Evolutionary conservation across 2,113 vertebrate species (phyloP), one percentile per base, ranked within the genome.

Genomic region (Cardinalis cardinalis): DNA sequence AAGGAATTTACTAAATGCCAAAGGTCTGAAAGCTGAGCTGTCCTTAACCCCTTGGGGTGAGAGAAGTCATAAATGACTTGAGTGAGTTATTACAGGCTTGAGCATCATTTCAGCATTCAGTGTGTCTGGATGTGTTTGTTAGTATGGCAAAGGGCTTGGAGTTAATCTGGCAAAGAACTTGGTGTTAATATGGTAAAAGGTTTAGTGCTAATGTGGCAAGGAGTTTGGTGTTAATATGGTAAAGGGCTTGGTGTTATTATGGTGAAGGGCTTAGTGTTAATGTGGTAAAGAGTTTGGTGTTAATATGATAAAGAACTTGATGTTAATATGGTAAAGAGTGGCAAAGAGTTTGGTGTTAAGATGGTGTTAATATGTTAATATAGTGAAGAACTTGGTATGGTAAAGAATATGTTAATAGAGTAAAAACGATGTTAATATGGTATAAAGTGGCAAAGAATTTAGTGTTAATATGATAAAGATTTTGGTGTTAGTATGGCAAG

Each of bases 121-220:
- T n/a, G 26, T 59, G 18, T 41, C 69, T 88, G 70, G 26, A 66
- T 77, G 29, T 61, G 29, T 18, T 25, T 34, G 28, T 36, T 64
- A 64, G n/a, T 13, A 13, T 15, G 20, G 23, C 29, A 91, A 49
- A 63, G 17, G 2, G 6, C 8, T 24, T 24, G 16, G 34, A 0
- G 28, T 28, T n/a, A 23, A n/a, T 46, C 8, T 32, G 80, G 48
- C 0, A 53, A 44, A 52, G 23, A 0, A 0, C 18, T 68, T 40
- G n/a, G 7, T 5, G 44, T 43, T 52, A 25, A 20, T 25, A 5
- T 19, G 32, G 26, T 0, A 46, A 44, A 78, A 3, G 0, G 0
- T 0, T 65, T 15, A 5, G 2, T 5, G 18, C 14, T 43, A 18
- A 9, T 34, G 6, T 52, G 31, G 11, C 0, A 64, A 78, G 29